Conservation (phyloP, 2,888 invertebrate genomes). For the Cacoxenus indagator region DNA sequence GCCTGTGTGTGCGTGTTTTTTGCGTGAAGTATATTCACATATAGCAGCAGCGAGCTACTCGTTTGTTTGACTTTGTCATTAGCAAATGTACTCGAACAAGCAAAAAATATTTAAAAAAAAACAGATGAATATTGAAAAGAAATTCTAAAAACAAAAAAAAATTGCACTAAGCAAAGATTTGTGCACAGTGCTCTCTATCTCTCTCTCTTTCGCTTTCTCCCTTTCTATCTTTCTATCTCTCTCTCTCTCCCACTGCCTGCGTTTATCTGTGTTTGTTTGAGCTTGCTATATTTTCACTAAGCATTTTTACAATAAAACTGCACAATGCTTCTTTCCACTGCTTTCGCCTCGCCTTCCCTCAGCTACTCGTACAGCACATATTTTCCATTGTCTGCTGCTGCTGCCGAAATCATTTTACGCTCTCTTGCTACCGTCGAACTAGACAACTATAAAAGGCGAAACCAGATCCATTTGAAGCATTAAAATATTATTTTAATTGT, state of each 20-base stretch:
- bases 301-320: too few species aligned
- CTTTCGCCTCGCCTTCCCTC: too few species aligned
- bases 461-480: background rate
- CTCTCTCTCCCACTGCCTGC: too few species aligned
- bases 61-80: conserved; percentile 56
- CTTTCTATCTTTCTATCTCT: background rate
- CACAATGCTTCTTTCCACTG: too few species aligned
- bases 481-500: conserved; percentile 2
- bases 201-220: background rate
- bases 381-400: too few species aligned
- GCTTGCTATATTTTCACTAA: too few species aligned
- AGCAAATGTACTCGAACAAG: conserved; percentile 49
- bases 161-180: conserved; percentile 48
- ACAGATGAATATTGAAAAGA: conserved; percentile 7
- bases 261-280: too few species aligned
- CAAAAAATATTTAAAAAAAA: background rate
- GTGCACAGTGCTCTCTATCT: conserved; percentile 27
- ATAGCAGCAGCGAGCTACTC: conserved; percentile 32
- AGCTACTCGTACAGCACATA: too few species aligned
- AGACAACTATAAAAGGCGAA: background rate
- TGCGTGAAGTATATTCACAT: conserved; percentile 1
- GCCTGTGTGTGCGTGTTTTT: background rate
- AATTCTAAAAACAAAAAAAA: conserved; percentile 35
- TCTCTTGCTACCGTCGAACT: background rate
- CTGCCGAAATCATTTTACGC: background rate